Percentiles rank a stretch among this genome's conserved stretches.
Evolutionary conservation across 2,888 invertebrate genomes (phyloP).

Genomic region (Tiliacea citrago): DNA sequence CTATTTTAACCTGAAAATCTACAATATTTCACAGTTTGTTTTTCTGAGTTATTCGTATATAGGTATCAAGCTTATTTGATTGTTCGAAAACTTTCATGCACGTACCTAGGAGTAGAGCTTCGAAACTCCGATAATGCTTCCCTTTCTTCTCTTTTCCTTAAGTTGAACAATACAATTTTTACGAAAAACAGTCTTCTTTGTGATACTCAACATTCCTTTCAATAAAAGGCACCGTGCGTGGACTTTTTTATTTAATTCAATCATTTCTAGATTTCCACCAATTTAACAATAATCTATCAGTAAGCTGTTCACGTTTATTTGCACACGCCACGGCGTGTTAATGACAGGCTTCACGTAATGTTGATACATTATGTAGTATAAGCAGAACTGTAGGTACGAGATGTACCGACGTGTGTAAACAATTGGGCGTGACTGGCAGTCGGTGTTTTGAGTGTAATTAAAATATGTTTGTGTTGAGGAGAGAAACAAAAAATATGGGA

Average conservation of each 20-base stretch:
- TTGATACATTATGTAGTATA: slow-evolving; percentile 26
- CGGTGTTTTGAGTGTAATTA: slow-evolving; percentile 34
- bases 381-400: background rate
- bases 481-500: background rate
- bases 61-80: background rate
- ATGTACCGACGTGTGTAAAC: slow-evolving; percentile 25
- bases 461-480: background rate
- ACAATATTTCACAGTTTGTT: background rate
- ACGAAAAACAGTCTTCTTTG: background rate
- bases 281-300: slow-evolving; percentile 59
- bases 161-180: background rate
- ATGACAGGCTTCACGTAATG: slow-evolving; percentile 62
- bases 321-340: slow-evolving; percentile 57
- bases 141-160: background rate
- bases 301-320: slow-evolving; percentile 68
- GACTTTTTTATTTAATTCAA: background rate
- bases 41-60: background rate
- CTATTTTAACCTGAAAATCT: no score
- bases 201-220: background rate
- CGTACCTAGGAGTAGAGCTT: no score
- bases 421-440: slow-evolving; percentile 20
- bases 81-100: background rate
- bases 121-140: background rate
- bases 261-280: background rate
- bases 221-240: background rate